Base-by-base conservation (phyloP, 2,113 vertebrate species). In the Lamprotornis superbus region DNA sequence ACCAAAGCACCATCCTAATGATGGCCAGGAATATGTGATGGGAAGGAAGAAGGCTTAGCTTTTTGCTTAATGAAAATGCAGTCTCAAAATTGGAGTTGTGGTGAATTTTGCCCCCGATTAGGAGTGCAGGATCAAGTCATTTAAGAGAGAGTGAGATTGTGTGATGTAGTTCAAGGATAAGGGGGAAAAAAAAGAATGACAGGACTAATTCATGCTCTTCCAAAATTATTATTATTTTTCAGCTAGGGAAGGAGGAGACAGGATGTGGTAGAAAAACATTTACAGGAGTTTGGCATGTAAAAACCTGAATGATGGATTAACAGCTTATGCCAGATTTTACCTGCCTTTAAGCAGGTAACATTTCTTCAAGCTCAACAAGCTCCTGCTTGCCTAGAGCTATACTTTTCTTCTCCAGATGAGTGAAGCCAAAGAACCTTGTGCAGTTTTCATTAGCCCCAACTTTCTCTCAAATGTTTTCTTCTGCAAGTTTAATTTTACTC, bases 281-380 rank as follows among this genome's bases (percentile, higher is more conserved):
- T 94, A 97, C 94, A 94, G 95, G 60, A 83, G 91, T 95, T 97
- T 96, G 96, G 91, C 97, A 83, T 95, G 96, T 97, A 97, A 93
- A 93, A 97, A 97, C 97, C 90, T 97, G 96, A 97, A 97, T 97
- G 97, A 97, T 93, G 96, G 96, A 97, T 97, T 95, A 97, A 95
- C 86, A 88, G 69, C 76, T 95, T 96, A 83, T 89, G 95, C 95
- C 94, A 97, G 95, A 95, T 96, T 95, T 96, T 96, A 94, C 95
- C 95, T 97, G 96, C 96, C 93, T 96, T 90, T 77, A 92, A 96
- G 94, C 91, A 93, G 94, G 96, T 94, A 96, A 96, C 87, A 94
- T 96, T 96, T 97, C 93, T 96, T 81, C 52, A 87, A 92, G 90
- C 91, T 79, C 87, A 83, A 68, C 97, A 96, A 95, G 97, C 83